Percentiles rank a stretch among this genome's conserved stretches.
Conservation (phyloP, 2,888 invertebrate species). For the Penaeus monodon region DNA sequence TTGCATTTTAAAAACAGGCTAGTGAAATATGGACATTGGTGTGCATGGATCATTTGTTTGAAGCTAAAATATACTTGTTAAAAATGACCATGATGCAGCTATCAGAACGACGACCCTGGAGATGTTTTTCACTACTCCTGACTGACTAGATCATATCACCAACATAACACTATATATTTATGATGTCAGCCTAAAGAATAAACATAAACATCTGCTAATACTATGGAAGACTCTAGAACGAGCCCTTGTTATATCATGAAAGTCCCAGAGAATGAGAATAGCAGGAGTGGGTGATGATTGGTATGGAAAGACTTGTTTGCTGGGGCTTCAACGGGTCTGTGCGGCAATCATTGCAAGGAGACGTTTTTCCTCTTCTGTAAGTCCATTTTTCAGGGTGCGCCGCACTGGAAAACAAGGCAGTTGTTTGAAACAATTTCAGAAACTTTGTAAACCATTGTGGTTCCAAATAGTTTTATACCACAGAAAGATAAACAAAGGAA, state of each 20-base stretch:
- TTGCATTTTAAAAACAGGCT: neutral
- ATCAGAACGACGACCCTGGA: slow-evolving; percentile 1
- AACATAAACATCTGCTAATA: slow-evolving; percentile 1
- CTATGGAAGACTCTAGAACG: slow-evolving; percentile 20
- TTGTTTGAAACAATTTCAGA: neutral
- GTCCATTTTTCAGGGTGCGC: slow-evolving; percentile 84
- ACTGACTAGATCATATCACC: slow-evolving; percentile 35
- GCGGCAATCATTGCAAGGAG: slow-evolving; percentile 76
- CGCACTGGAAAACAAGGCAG: slow-evolving; percentile 76
- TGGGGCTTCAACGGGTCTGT: slow-evolving; percentile 57
- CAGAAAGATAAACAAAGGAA: no score
- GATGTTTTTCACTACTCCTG: slow-evolving; percentile 17
- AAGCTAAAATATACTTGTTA: neutral
- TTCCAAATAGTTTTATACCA: neutral
- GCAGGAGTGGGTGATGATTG: slow-evolving; percentile 13
- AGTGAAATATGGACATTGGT: neutral
- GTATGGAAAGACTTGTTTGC: slow-evolving; percentile 3
- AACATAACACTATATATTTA: slow-evolving; percentile 25
- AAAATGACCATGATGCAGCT: neutral
- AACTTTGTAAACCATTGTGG: neutral
- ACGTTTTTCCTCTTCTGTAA: slow-evolving; percentile 85
- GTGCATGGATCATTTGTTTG: neutral
- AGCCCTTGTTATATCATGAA: neutral
- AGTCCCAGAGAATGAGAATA: slow-evolving; percentile 6
- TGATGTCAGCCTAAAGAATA: slow-evolving; percentile 15